These are phyloP conservation scores for Boloria euphrosyne DNA, from an alignment of 2,888 invertebrate genomes.

Conservation along the genomic window DNA sequence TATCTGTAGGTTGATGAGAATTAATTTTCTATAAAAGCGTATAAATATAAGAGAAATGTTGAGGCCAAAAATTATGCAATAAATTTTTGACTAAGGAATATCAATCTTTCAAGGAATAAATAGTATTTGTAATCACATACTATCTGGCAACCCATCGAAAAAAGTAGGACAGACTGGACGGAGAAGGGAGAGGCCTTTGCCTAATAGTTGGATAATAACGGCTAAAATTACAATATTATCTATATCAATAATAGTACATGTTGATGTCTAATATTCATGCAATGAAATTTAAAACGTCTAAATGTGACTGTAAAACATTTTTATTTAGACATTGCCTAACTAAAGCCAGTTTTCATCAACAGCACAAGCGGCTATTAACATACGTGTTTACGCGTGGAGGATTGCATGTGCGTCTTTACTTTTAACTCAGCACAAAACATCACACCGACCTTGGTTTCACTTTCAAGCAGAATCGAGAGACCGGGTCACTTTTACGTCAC, in stretches of 20 bases:
- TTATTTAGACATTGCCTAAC: constrained; percentile 49
- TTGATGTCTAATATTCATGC: too few species aligned
- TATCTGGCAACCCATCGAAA: too few species aligned
- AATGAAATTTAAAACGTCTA: background rate
- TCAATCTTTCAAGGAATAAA: too few species aligned
- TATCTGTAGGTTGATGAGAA: too few species aligned
- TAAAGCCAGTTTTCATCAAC: constrained; percentile 45
- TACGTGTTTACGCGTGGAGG: constrained; percentile 46
- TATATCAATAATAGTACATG: background rate
- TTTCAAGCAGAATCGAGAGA: constrained; percentile 56
- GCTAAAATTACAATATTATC: too few species aligned
- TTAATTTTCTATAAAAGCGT: too few species aligned
- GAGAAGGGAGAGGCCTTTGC: too few species aligned
- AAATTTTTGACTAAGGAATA: too few species aligned
- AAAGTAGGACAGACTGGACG: too few species aligned
- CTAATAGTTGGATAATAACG: too few species aligned
- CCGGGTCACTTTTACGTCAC: constrained; percentile 30
- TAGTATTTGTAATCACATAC: background rate
- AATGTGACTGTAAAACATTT: constrained; percentile 18
- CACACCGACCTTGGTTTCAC: constrained; percentile 59
- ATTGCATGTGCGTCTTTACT: constrained; percentile 49
- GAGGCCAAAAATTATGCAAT: too few species aligned
- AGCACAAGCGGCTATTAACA: constrained; percentile 45
- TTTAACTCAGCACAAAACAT: constrained; percentile 34
- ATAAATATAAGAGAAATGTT: too few species aligned